phyloP scores from a whole-genome alignment of 2,797 vertebrate genomes.

The Emys orbicularis region DNA sequence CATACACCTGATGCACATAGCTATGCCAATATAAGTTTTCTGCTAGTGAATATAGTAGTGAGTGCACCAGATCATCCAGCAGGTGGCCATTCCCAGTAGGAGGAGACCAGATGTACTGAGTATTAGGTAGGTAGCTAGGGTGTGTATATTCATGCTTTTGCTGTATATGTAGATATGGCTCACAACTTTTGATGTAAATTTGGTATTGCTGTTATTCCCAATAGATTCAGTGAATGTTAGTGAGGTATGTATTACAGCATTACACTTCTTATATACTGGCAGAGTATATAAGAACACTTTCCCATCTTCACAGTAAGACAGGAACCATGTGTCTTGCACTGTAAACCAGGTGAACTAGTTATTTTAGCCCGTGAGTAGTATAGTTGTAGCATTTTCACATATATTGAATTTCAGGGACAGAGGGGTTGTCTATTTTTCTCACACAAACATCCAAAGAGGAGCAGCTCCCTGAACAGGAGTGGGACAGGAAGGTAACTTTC shows the following conservation, averaged over 20 bases:
- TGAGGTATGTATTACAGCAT: neutral
- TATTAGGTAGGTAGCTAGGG: neutral
- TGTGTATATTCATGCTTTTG: neutral
- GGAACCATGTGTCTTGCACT: neutral
- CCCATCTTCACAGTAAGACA: neutral
- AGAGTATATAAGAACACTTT: neutral
- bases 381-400: neutral
- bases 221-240: neutral
- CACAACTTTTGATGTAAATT: neutral
- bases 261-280: neutral
- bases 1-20: no score
- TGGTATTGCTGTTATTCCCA: neutral
- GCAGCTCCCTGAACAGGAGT: neutral
- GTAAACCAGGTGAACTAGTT: neutral
- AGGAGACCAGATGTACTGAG: neutral
- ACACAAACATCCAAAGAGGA: neutral
- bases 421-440: neutral
- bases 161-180: neutral
- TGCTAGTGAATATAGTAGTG: neutral
- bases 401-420: neutral
- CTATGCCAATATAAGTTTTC: no score
- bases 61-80: neutral
- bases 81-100: neutral
- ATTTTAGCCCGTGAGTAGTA: neutral
- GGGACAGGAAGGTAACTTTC: neutral